Base-by-base conservation (phyloP, 2,888 invertebrate genomes). In the Meloe dianella region DNA sequence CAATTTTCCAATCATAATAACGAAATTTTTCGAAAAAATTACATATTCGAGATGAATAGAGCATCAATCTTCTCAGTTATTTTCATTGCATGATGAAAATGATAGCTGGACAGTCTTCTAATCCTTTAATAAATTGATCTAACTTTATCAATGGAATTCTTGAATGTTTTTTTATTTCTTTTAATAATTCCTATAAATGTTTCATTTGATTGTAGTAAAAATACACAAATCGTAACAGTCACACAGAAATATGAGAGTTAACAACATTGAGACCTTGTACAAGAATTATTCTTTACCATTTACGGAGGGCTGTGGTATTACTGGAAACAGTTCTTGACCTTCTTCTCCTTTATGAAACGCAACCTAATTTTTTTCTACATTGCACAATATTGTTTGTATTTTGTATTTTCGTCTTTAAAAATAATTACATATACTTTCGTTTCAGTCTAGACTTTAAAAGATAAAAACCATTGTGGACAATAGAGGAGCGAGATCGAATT, bases 91-190 rank as follows among this genome's bases (percentile, higher is more conserved):
- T n/a, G n/a, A n/a, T n/a, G n/a, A n/a, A n/a, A n/a, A n/a, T n/a
- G n/a, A n/a, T n/a, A n/a, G n/a, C n/a, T n/a, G n/a, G n/a, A n/a
- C 4, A 27, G 27, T 3, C 2, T 27, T 27, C 27, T 27, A 27
- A 27, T 27, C 27, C 27, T 27, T 2, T 27, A 3, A 27, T 2
- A 27, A 27, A 27, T 27, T 27, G 27, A 3, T 27, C 7, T n/a
- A 41, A 12, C 41, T 24, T 22, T 24, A 51, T 51, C 51, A 51
- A 51, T 51, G 51, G 51, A 51, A 51, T 51, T 51, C 51, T 51
- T 22, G 14, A 3, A 9, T 35, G 3, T 35, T 5, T 35, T 2
- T 14, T 10, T 10, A 1, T 41, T 17, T 41, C 1, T 6, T 1
- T 7, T 20, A 0, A 8, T 20, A 51, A 51, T 51, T 20, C 9